Evolutionary conservation across 37 sponge, comb jelly and placozoan species (phyloP).

Genomic region (Agelas oroides): DNA sequence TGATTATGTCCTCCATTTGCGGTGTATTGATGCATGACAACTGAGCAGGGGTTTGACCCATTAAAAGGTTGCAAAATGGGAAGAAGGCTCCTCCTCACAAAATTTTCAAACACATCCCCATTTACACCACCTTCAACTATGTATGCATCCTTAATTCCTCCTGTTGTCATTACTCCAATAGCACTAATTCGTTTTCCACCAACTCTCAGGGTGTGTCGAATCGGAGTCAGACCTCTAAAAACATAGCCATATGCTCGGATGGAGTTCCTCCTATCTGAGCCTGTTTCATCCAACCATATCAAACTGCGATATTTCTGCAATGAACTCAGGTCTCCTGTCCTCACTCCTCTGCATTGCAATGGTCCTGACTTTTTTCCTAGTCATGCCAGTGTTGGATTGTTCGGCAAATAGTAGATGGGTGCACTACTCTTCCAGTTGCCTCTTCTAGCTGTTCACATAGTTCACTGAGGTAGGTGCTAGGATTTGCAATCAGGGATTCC

Average conservation of each 20-base stretch:
- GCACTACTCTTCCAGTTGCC: background rate
- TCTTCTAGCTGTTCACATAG: background rate
- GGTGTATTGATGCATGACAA: too few species aligned
- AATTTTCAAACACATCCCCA: background rate
- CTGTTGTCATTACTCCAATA: slow-evolving; percentile 3
- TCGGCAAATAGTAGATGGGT: slow-evolving; percentile 11
- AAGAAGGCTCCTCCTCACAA: background rate
- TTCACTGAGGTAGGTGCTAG: slow-evolving; percentile 25
- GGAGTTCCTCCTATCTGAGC: background rate
- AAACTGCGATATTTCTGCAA: slow-evolving; percentile 1
- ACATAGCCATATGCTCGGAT: background rate
- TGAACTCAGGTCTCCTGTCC: background rate
- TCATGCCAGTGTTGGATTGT: slow-evolving; percentile 11
- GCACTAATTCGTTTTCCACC: slow-evolving; percentile 15
- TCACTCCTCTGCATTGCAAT: slow-evolving; percentile 9
- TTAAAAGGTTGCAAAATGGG: slow-evolving; percentile 14
- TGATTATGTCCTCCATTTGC: background rate
- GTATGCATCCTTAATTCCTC: slow-evolving; percentile 17
- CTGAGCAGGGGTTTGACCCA: background rate
- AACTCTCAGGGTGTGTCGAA: background rate
- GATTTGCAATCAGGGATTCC: background rate
- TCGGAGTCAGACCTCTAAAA: background rate
- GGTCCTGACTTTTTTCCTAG: background rate
- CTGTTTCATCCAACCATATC: slow-evolving; percentile 19
- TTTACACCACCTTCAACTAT: background rate